Conservation (phyloP, 2,888 invertebrate genomes). For the Archips xylosteana region DNA sequence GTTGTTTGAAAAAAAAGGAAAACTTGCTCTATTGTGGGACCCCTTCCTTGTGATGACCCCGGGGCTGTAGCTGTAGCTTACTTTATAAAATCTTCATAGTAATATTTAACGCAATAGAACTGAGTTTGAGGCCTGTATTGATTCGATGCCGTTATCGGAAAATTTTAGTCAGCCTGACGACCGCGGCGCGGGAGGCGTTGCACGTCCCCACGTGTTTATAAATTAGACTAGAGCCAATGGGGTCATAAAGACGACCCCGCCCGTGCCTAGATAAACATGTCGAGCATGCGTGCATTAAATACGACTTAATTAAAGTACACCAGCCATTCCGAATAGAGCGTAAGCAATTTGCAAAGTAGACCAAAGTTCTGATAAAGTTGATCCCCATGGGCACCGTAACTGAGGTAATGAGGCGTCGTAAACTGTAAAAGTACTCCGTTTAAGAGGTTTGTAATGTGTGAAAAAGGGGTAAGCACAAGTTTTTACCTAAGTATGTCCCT, state of each 20-base stretch:
- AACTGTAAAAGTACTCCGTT: constrained; percentile 39
- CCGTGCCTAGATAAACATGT: constrained; percentile 39
- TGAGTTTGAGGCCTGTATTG: neutral
- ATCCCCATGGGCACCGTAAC: constrained; percentile 67
- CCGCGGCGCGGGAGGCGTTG: neutral
- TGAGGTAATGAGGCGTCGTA: constrained; percentile 44
- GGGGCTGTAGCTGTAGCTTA: too few species aligned
- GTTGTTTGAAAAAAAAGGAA: too few species aligned
- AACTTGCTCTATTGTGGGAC: too few species aligned
- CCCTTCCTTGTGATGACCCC: too few species aligned
- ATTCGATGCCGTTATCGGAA: neutral
- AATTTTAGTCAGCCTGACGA: neutral
- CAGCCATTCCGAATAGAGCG: constrained; percentile 57
- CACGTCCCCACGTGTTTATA: constrained; percentile 1
- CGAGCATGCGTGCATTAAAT: constrained; percentile 49
- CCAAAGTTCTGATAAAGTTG: constrained; percentile 73
- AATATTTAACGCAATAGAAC: too few species aligned
- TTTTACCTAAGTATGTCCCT: constrained; percentile 12
- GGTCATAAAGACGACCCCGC: constrained; percentile 7
- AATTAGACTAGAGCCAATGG: constrained; percentile 25
- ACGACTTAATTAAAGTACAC: constrained; percentile 56
- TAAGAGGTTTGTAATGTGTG: constrained; percentile 30
- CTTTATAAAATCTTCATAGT: too few species aligned
- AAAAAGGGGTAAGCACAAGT: constrained; percentile 19
- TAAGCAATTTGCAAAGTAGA: constrained; percentile 64